phyloP scores from a whole-genome alignment of 2,797 vertebrate genomes.

The Gila robusta region DNA sequence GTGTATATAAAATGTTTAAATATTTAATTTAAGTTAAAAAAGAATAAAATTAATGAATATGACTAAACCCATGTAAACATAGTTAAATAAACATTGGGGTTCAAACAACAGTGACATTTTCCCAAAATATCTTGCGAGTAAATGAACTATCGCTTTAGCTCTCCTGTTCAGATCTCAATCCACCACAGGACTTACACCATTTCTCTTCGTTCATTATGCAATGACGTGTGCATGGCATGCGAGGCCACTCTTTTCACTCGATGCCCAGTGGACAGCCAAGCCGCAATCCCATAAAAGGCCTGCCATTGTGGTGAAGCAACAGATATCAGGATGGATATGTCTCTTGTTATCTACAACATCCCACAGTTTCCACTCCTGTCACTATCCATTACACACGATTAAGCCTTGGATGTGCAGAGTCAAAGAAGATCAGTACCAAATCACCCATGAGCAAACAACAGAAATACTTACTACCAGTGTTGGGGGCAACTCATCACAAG shows the following conservation, averaged over 20 bases:
- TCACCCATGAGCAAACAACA: neutral
- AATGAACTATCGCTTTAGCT: neutral
- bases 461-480: neutral
- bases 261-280: neutral
- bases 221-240: neutral
- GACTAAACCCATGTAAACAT: too few species aligned
- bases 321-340: constrained; percentile 27
- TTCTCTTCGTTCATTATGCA: neutral
- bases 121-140: neutral
- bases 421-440: constrained; percentile 1
- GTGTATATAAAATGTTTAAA: too few species aligned
- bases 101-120: too few species aligned
- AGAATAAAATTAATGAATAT: neutral
- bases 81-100: too few species aligned
- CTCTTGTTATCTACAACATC: neutral
- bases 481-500: too few species aligned
- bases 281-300: constrained; percentile 22
- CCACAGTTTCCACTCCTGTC: constrained; percentile 25
- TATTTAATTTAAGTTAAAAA: neutral
- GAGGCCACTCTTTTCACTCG: constrained; percentile 9
- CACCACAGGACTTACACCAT: neutral
- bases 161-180: neutral
- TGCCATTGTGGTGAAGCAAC: neutral
- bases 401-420: constrained; percentile 25
- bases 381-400: constrained; percentile 11